phyloP scores from a whole-genome alignment of 1,140 invertebrate genomes.

The Chrysoperla carnea region DNA sequence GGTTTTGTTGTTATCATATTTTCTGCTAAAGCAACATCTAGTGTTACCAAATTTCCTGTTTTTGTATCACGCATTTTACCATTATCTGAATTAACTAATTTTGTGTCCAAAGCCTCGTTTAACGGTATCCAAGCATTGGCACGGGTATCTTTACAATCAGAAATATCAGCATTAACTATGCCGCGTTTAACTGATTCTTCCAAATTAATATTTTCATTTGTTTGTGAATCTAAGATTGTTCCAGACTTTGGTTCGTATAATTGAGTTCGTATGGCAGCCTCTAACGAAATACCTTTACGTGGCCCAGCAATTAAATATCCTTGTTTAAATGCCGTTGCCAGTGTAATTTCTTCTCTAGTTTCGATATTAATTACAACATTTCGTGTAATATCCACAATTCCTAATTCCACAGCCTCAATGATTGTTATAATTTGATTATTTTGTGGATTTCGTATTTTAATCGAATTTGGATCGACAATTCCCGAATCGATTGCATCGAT shows the following conservation, averaged over 20 bases:
- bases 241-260: conserved; percentile 52
- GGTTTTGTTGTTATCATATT: conserved; percentile 49
- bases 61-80: conserved; percentile 50
- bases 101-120: conserved; percentile 43
- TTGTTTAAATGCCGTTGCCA: conserved; percentile 48
- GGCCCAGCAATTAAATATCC: conserved; percentile 46
- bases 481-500: conserved; percentile 51
- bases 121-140: conserved; percentile 47
- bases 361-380: conserved; percentile 51
- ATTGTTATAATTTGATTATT: conserved; percentile 53
- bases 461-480: conserved; percentile 53
- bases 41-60: conserved; percentile 40
- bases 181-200: conserved; percentile 59
- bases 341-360: conserved; percentile 44
- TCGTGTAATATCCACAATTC: conserved; percentile 54
- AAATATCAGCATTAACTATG: conserved; percentile 66
- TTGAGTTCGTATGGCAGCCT: conserved; percentile 50
- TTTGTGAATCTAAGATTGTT: conserved; percentile 50
- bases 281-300: conserved; percentile 54
- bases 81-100: conserved; percentile 46
- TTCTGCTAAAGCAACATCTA: conserved; percentile 49
- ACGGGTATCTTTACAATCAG: conserved; percentile 60
- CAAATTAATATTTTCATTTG: conserved; percentile 47
- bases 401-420: conserved; percentile 54
- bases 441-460: conserved; percentile 47